Evolutionary conservation across 2,113 vertebrate genomes (phyloP).

Genomic region (Myrmophylax atrothorax): DNA sequence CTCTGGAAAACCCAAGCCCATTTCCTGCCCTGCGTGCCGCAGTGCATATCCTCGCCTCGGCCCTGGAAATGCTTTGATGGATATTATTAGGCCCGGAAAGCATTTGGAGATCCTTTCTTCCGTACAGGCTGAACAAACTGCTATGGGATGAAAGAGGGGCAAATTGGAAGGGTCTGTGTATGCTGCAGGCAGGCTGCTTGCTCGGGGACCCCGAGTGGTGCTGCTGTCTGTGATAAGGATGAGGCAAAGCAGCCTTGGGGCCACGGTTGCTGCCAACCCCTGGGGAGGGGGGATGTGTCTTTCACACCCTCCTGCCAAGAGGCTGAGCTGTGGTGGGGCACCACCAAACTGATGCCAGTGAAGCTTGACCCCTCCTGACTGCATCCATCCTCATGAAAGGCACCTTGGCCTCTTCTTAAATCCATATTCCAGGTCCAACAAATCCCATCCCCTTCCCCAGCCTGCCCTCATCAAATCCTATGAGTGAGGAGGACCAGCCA

Average conservation of each 20-base stretch:
- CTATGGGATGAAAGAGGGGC: constrained; percentile 50
- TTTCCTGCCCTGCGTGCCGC: constrained; percentile 62
- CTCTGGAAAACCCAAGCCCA: constrained; percentile 38
- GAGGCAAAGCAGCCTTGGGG: not conserved
- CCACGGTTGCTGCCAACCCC: not conserved
- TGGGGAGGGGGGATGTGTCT: not conserved
- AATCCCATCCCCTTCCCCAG: not conserved
- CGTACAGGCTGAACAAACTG: constrained; percentile 32
- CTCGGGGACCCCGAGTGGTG: not conserved
- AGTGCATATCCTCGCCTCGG: constrained; percentile 48
- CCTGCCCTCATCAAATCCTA: not conserved
- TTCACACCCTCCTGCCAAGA: not conserved
- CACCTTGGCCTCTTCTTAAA: not conserved
- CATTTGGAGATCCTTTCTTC: constrained; percentile 67
- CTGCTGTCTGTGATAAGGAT: not conserved
- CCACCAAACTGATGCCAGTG: not conserved
- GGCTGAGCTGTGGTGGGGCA: not conserved
- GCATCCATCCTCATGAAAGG: not conserved
- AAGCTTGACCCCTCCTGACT: not conserved
- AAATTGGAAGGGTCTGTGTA: constrained; percentile 54
- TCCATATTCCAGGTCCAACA: not conserved
- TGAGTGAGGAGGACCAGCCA: fast-evolving
- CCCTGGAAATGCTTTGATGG: constrained; percentile 74
- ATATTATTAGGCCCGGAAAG: constrained; percentile 74
- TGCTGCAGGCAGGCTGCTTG: not conserved